Evolutionary conservation across 2,113 vertebrate species (phyloP).

Genomic region (Coturnix japonica): DNA sequence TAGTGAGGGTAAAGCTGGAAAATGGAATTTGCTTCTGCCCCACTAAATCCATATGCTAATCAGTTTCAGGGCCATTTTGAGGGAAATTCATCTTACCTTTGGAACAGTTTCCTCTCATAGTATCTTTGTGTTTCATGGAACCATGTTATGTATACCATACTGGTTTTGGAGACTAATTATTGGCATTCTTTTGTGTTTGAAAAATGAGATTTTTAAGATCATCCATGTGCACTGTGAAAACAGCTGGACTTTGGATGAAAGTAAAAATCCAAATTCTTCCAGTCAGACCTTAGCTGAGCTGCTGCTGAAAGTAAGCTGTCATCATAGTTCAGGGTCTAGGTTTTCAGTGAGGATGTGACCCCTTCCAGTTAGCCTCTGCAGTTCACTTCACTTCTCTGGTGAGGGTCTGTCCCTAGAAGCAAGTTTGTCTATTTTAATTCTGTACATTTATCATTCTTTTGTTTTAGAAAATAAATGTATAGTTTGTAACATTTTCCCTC

Average conservation of each 20-base stretch:
- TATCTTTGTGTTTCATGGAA: constrained; percentile 12
- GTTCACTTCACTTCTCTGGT: not conserved
- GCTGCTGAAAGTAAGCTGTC: not conserved
- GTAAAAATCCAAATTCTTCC: not conserved
- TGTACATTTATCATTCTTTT: constrained; percentile 25
- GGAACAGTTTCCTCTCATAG: not conserved
- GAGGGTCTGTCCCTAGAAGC: not conserved
- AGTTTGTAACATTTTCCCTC: constrained; percentile 28
- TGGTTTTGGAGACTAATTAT: not conserved
- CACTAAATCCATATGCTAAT: not conserved
- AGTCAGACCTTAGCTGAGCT: not conserved
- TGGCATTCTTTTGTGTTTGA: not conserved
- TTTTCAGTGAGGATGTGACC: not conserved
- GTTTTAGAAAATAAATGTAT: constrained; percentile 32
- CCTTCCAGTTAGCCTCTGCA: not conserved
- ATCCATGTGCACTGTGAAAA: not conserved
- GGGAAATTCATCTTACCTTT: not conserved
- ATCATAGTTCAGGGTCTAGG: not conserved
- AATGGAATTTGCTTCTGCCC: constrained; percentile 1
- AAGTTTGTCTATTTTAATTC: constrained; percentile 3
- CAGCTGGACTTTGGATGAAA: not conserved
- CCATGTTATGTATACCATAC: not conserved
- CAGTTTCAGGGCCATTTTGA: not conserved
- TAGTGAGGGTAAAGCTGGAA: not conserved
- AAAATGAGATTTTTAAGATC: not conserved